Percentiles rank a stretch among this genome's conserved stretches.
These are phyloP conservation scores for Bombus terrestris DNA, from an alignment of 1,140 invertebrate species.

Conservation along the genomic window DNA sequence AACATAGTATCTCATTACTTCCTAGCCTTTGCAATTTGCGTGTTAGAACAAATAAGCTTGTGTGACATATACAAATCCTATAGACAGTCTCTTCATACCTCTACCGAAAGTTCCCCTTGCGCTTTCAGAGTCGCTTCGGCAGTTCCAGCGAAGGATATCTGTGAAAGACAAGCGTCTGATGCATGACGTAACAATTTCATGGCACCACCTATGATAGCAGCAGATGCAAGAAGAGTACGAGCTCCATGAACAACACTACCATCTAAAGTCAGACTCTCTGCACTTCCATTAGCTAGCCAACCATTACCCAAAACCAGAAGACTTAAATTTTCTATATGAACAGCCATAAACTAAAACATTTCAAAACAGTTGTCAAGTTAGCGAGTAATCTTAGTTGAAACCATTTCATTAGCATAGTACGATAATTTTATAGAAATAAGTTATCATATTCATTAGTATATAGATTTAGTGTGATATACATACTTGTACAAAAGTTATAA, in stretches of 20 bases:
- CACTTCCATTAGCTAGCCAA: constrained; percentile 89
- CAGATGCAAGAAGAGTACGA: constrained; percentile 88
- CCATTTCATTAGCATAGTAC: not conserved
- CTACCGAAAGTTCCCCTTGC: constrained; percentile 89
- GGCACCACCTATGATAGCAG: constrained; percentile 84
- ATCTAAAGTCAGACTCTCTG: constrained; percentile 90
- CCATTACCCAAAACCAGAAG: constrained; percentile 88
- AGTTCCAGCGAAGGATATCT: constrained; percentile 88
- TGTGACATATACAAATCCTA: not conserved
- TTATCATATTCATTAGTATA: not conserved
- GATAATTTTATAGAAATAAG: not conserved
- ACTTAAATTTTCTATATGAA: constrained; percentile 92
- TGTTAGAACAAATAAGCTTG: not conserved
- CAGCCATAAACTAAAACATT: constrained; percentile 89
- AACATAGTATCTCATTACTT: not conserved
- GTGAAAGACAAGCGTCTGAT: constrained; percentile 85
- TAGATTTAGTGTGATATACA: constrained; percentile 10
- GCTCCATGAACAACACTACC: constrained; percentile 89
- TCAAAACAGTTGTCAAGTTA: not conserved
- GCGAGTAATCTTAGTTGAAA: not conserved
- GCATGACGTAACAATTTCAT: constrained; percentile 82
- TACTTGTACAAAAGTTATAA: constrained; percentile 92
- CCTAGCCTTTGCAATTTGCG: not conserved
- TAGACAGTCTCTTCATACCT: constrained; percentile 82
- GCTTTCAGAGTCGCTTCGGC: constrained; percentile 89